Evolutionary conservation across 2,113 vertebrate genomes (phyloP), one percentile per base, ranked within the genome.

Genomic region (Chascanopsetta lugubris): DNA sequence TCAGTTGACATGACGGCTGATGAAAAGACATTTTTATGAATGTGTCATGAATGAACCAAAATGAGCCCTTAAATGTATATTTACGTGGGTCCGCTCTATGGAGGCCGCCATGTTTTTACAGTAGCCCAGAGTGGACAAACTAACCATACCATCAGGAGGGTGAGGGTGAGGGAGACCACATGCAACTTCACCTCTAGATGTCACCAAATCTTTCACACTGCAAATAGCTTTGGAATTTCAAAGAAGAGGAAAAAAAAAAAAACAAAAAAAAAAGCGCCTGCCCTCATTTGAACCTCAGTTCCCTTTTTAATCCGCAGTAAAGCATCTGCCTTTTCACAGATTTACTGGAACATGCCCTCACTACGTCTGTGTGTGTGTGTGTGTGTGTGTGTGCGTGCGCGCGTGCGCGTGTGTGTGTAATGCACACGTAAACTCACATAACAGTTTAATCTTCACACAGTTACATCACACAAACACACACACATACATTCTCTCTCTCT

Each of bases 341-440:
- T 72, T 79, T 46, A 67, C 69, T 79, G 79, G 75, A 81, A 86
- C 79, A 85, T 72, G 75, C 77, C 65, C 42, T 61, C 42, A 36
- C 46, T 66, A 45, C 66, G 24, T 47, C 24, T 43, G 30, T 54
- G 59, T 66, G 43, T 66, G 22, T 46, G 27, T 47, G 22, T 47
- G 24, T 65, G 66, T 61, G 45, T 43, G 59, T 63, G n/a, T n/a
- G n/a, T 66, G 49, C 66, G 24, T 47, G 29, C 36, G 30, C 48
- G 59, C 61, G 43, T 66, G 22, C 38, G 27, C 40, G 22, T 47
- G 24, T 65, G 66, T 61, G 45, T 43, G 59, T 63, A 21, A 72
- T 66, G 40, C 40, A 21, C 36, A 53, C 38, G 46, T 40, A 27
- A 27, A 46, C 17, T 57, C 17, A 26, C 26, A 47, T 45, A 60